Base-by-base conservation (phyloP, 2,888 invertebrate species). In the Dichetophora obliterata region DNA sequence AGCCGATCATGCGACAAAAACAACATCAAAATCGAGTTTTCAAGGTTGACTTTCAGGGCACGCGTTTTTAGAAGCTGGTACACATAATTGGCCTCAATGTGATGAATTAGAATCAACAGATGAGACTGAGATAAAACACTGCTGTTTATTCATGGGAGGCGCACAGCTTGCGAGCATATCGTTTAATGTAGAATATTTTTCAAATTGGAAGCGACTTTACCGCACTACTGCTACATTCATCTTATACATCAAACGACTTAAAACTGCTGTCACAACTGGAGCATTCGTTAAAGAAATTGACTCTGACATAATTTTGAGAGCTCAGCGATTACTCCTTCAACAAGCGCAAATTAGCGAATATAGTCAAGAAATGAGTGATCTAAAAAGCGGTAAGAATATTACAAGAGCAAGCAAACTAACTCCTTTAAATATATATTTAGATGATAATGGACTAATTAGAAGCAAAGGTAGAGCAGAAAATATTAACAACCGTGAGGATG, bases 391-490 rank as follows among this genome's bases (percentile, higher is more conserved):
- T 79, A 80, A 80, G 77, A 69, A 8, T 8, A n/a, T 79, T 50
- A 59, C 75, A 57, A 80, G 75, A 48, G 74, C 22, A 37, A 78
- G 75, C 16, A 78, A 79, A 34, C 37, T 80, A 72, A 78, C 77
- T 31, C 75, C 78, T 24, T 63, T 79, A 9, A 78, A 81, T 76
- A 14, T 79, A 31, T 78, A 69, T 43, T n/a, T 76, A 69, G 72
- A 78, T 34, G 22, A 5, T 8, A 37, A 37, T 37, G 37, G 8
- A 9, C n/a, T 71, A 52, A 48, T 74, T 24, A 52, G 76, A 59
- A 31, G n/a, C 19, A 16, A 11, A 37, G 66, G 75, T 9, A 59
- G 74, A 66, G 75, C 71, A 14, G 3, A 76, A 11, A 24, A 65
- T 19, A 48, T 76, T 16, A 69, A 63, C n/a, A 71, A 59, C n/a